Evolutionary conservation across 1,140 invertebrate species (phyloP).

Genomic region (Nylanderia fulva): DNA sequence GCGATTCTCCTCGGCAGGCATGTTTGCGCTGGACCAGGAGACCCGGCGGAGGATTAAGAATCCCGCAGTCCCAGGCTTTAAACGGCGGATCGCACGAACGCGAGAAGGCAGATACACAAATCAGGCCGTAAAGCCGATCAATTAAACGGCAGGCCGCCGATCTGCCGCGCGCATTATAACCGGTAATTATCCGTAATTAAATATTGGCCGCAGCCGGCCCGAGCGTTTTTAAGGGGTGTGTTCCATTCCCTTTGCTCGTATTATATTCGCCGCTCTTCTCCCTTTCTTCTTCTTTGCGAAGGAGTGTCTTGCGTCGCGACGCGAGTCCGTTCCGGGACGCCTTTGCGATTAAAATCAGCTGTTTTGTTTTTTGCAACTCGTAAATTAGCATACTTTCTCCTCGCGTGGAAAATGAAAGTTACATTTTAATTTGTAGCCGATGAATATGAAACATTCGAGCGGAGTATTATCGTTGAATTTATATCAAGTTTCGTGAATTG

Average conservation of each 20-base stretch:
- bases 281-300: constrained; percentile 21
- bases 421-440: background rate
- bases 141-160: constrained; percentile 82
- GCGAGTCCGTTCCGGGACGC: background rate
- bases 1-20: constrained; percentile 61
- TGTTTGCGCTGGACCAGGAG: constrained; percentile 6
- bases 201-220: constrained; percentile 75
- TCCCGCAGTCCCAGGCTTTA: constrained; percentile 63
- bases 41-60: constrained; percentile 69
- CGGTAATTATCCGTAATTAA: constrained; percentile 83
- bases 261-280: constrained; percentile 34
- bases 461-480: background rate
- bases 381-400: background rate
- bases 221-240: constrained; percentile 74
- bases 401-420: background rate
- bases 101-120: constrained; percentile 79
- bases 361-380: background rate
- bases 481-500: background rate
- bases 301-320: constrained; percentile 30
- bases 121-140: constrained; percentile 81
- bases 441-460: background rate
- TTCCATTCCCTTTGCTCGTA: constrained; percentile 63
- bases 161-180: constrained; percentile 80
- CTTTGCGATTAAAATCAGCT: background rate
- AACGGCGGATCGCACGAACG: constrained; percentile 73